Evolutionary conservation across 2,113 vertebrate species (phyloP), one percentile per base, ranked within the genome.

Genomic region (Lophius piscatorius): DNA sequence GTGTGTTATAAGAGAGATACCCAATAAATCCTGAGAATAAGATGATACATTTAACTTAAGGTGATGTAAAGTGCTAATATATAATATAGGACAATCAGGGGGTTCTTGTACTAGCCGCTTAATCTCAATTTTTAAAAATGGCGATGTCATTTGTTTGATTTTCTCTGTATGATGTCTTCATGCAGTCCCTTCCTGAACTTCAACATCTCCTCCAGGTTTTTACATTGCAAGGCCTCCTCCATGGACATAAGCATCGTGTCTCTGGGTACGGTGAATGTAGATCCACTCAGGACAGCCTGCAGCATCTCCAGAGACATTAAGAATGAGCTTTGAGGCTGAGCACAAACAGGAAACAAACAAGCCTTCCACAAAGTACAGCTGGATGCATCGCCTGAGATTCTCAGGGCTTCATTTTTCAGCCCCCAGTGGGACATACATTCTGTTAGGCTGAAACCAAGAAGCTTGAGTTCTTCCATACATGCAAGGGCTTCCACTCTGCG

Each of bases 141-240:
- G 3, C 1, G 28, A 20, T 9, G 20, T 63, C 42, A 74, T 4
- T 28, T 26, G 33, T 20, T 49, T 0, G 1, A 0, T 51, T 50
- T 86, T 38, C 51, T 84, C 49, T 74, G 57, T 63, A 11, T 16
- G 59, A 98, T 91, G 71, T 95, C 91, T 5, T 91, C 63, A 68
- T 90, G 83, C 20, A 98, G 89, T 36, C 84, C 68, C 33, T 85
- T 91, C 74, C 96, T 94, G 6, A 95, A 94, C 55, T 64, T 80
- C 69, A 96, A 31, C 96, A 97, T 98, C 65, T 92, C 91, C 69
- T 91, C 78, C 39, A 95, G 83, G 52, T 96, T 92, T 82, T 98
- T 98, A 67, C 59, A 74, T 35, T 74, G 1, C 35, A 98, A 89
- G 76, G 94, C 89, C 83, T 98, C 94, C 31, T 95, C 90, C 75